Conservation (phyloP, 2,797 vertebrate genomes). For the Hippocampus kuda region DNA sequence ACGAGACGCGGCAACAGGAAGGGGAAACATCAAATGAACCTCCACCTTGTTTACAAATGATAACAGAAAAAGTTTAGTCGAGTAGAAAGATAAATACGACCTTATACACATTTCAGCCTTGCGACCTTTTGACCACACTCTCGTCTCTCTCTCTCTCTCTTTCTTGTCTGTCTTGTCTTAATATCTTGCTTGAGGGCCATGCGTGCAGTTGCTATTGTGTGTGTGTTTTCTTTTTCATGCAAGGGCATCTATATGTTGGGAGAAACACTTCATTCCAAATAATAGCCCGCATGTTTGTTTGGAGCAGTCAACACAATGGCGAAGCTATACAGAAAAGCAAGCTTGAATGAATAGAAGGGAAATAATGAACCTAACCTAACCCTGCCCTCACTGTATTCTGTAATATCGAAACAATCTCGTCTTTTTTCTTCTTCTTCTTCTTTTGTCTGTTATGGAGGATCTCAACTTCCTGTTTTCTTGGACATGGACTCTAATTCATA, state of each 20-base stretch:
- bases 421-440: background rate
- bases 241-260: slow-evolving; percentile 27
- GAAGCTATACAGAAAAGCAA: slow-evolving; percentile 2
- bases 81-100: background rate
- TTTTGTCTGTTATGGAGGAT: background rate
- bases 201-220: slow-evolving; percentile 20
- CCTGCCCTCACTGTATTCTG: background rate
- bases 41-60: background rate
- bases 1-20: background rate
- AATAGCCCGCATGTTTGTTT: slow-evolving; percentile 28
- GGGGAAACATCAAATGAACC: background rate
- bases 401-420: background rate
- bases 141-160: background rate
- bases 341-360: background rate
- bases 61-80: background rate
- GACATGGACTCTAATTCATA: background rate
- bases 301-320: slow-evolving; percentile 18
- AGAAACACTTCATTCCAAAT: slow-evolving; percentile 10
- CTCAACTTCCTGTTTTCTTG: background rate
- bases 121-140: slow-evolving; percentile 25
- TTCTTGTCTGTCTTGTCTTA: slow-evolving; percentile 24
- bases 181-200: slow-evolving; percentile 29
- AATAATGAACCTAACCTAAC: slow-evolving; percentile 5
- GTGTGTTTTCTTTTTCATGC: slow-evolving; percentile 7
- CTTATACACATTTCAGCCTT: slow-evolving; percentile 25